A percentile compares a stretch with the other conserved stretches of the same genome.
Evolutionary conservation across 1,140 invertebrate species (phyloP).

Genomic region (Lethocerus indicus): DNA sequence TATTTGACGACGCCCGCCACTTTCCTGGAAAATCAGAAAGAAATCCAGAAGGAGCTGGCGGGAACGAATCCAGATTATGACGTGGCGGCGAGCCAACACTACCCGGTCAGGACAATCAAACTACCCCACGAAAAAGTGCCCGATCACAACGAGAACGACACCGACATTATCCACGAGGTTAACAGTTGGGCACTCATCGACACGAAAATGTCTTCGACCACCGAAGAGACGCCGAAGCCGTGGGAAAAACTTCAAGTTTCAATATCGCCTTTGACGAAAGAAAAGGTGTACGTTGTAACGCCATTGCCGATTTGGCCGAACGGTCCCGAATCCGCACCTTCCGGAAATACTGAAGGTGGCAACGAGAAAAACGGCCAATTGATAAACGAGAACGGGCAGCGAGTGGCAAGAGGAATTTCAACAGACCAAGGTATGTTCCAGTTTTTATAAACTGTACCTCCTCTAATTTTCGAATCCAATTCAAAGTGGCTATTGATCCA

Average conservation of each 20-base stretch:
- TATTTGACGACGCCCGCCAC: conserved; percentile 45
- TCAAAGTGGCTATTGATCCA: too few relatives aligned
- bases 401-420: too few relatives aligned
- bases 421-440: too few relatives aligned
- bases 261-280: conserved; percentile 48
- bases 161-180: conserved; percentile 6
- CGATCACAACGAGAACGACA: conserved; percentile 14
- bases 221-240: conserved; percentile 16
- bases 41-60: conserved; percentile 16
- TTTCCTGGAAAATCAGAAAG: conserved; percentile 1
- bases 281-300: conserved; percentile 61
- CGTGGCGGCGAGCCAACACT: conserved; percentile 30
- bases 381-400: too few relatives aligned
- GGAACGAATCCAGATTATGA: conserved; percentile 28
- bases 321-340: background rate
- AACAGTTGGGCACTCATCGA: conserved; percentile 17
- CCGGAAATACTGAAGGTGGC: too few relatives aligned
- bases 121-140: conserved; percentile 17
- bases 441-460: too few relatives aligned
- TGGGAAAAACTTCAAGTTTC: conserved; percentile 49
- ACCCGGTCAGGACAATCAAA: conserved; percentile 19
- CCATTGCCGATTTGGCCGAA: conserved; percentile 30
- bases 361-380: too few relatives aligned
- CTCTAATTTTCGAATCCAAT: too few relatives aligned
- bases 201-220: conserved; percentile 16